Base-by-base conservation (phyloP, 2,113 vertebrate species). In the Thalassoma bifasciatum region DNA sequence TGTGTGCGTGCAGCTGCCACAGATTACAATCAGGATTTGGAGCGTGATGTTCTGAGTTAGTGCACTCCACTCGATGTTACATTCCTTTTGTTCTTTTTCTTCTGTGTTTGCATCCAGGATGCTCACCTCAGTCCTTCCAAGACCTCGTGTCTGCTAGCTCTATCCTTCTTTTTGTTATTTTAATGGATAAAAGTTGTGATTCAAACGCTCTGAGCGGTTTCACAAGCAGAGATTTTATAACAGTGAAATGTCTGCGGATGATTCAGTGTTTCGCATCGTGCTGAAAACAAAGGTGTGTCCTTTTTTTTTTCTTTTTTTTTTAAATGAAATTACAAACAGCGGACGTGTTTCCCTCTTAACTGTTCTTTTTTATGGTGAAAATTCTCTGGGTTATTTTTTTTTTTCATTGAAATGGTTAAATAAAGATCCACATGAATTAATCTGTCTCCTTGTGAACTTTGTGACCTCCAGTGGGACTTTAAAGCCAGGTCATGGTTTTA, bases 371-470 rank as follows among this genome's bases (percentile, higher is more conserved):
- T 86, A 83, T 70, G 61, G 71, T 85, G 73, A 74, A 62, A 72
- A 86, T 67, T 87, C 81, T 85, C 76, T 82, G 56, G 83, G 79
- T 86, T 83, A 44, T 49, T 60, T 85, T 68, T 85, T 80, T 81
- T 77, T 86, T 88, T 85, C 80, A 86, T 85, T 86, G 73, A 88
- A 91, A 92, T 91, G 85, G 80, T 88, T 72, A 71, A 90, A 86
- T 89, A 90, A 89, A 91, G 46, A 69, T 79, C 81, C 71, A 70
- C 66, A 51, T 75, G 56, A 86, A 75, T 60, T 59, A 12, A 38
- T 21, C 44, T 62, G 12, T 23, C 10, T 14, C 53, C 21, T n/a
- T 54, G 9, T 22, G 3, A 30, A 3, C 30, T 30, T 30, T n/a
- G n/a, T n/a, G n/a, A n/a, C n/a, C n/a, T n/a, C n/a, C n/a, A n/a